Conservation (phyloP, 2,113 vertebrate species). For the Periophthalmus modestus region DNA sequence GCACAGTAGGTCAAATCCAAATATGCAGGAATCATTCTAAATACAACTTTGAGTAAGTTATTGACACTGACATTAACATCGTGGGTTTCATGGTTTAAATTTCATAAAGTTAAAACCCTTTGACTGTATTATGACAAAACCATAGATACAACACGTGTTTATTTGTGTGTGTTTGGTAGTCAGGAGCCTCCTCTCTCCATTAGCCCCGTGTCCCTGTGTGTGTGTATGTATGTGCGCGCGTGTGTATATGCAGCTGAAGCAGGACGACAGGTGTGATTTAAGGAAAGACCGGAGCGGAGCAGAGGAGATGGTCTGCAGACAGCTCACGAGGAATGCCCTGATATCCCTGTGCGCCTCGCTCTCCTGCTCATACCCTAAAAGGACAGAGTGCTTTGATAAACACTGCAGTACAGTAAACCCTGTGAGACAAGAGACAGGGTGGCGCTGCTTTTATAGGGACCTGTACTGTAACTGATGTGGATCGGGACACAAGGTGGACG, state of each 20-base stretch:
- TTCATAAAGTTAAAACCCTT: no score
- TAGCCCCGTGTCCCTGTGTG: background rate
- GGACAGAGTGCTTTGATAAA: constrained; percentile 76
- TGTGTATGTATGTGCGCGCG: background rate
- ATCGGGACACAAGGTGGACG: background rate
- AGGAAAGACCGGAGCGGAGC: constrained; percentile 38
- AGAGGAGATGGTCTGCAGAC: constrained; percentile 39
- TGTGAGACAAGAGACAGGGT: background rate
- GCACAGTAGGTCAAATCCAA: no score
- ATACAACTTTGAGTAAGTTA: no score
- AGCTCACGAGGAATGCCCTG: constrained; percentile 51
- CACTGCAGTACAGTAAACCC: constrained; percentile 30
- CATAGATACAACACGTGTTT: no score
- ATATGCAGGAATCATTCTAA: no score
- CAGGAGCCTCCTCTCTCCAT: no score
- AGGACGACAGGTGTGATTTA: constrained; percentile 56
- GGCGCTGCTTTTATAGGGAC: constrained; percentile 46
- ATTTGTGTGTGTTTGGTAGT: no score
- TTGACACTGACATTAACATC: no score
- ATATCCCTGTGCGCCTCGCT: constrained; percentile 46
- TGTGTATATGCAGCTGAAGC: background rate
- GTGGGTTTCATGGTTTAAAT: no score
- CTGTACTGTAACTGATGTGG: background rate
- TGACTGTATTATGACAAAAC: no score
- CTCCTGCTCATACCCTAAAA: constrained; percentile 74